phyloP scores from a whole-genome alignment of 2,888 invertebrate species.

The Alloplasta piceator region DNA sequence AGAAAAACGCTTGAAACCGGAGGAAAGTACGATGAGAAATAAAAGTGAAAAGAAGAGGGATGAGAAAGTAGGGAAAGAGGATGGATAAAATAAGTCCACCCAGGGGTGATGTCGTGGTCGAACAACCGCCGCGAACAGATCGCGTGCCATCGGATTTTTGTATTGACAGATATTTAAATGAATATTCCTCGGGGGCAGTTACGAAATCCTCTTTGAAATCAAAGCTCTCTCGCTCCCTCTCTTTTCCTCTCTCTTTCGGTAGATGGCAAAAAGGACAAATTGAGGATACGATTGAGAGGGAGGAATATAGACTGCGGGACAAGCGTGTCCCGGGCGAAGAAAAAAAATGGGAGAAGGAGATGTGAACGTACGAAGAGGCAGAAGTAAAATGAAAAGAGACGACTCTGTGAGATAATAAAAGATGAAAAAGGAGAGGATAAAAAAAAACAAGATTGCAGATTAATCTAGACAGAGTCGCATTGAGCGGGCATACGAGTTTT shows the following conservation, averaged over 20 bases:
- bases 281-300: conserved; percentile 60
- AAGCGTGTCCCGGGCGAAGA: conserved; percentile 26
- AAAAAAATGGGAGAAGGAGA: conserved; percentile 38
- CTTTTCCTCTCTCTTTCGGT: conserved; percentile 5
- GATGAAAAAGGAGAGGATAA: conserved; percentile 15
- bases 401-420: conserved; percentile 25
- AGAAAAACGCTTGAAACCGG: conserved; percentile 26
- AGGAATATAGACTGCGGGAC: conserved; percentile 23
- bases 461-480: conserved; percentile 75
- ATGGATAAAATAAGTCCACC: conserved; percentile 66
- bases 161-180: conserved; percentile 83
- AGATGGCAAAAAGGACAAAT: conserved; percentile 61
- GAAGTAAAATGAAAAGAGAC: conserved; percentile 44
- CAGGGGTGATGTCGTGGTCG: conserved; percentile 49
- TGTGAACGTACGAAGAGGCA: conserved; percentile 28
- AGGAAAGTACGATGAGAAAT: conserved; percentile 43
- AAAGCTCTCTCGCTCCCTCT: conserved; percentile 69
- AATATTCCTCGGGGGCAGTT: conserved; percentile 79
- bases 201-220: conserved; percentile 79
- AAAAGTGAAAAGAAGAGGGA: conserved; percentile 43
- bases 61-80: conserved; percentile 49
- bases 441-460: conserved; percentile 67
- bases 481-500: conserved; percentile 49
- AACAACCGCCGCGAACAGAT: conserved; percentile 66
- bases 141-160: conserved; percentile 72